These are phyloP conservation scores for Eristalis pertinax DNA, from an alignment of 2,888 invertebrate genomes.

Conservation along the genomic window DNA sequence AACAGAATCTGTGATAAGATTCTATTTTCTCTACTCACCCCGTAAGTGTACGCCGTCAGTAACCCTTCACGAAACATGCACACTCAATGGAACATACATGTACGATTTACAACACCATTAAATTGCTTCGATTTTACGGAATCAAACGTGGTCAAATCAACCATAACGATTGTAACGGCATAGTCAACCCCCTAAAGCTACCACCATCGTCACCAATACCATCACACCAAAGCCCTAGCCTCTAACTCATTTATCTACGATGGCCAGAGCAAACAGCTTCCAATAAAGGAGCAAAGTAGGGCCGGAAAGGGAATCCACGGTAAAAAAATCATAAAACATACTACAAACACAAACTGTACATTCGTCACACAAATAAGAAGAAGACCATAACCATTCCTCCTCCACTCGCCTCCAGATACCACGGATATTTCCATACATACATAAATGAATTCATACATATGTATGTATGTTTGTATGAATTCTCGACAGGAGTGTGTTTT, in stretches of 20 bases:
- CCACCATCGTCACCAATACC: conserved; percentile 9
- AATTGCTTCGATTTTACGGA: conserved; percentile 63
- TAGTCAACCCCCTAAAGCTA: conserved; percentile 17
- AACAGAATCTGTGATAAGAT: background rate
- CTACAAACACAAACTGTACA: conserved; percentile 66
- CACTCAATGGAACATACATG: background rate
- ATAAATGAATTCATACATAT: background rate
- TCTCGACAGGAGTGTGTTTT: conserved; percentile 24
- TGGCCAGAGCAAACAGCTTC: conserved; percentile 30
- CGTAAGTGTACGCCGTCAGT: background rate
- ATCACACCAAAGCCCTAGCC: conserved; percentile 44
- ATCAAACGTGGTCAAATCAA: conserved; percentile 69
- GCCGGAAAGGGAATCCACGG: conserved; percentile 5
- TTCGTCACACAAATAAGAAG: conserved; percentile 69
- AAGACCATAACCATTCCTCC: conserved; percentile 65
- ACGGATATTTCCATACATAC: background rate
- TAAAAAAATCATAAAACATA: conserved; percentile 62
- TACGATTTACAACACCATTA: conserved; percentile 65
- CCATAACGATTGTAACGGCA: conserved; percentile 55
- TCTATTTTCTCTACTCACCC: background rate
- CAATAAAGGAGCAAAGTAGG: conserved; percentile 43
- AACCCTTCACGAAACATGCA: background rate
- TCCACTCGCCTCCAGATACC: background rate
- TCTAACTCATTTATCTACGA: conserved; percentile 58
- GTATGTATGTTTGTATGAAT: too few species aligned